These are phyloP conservation scores for Neoaliturus tenellus DNA, from an alignment of 2,888 invertebrate genomes.

Conservation along the genomic window DNA sequence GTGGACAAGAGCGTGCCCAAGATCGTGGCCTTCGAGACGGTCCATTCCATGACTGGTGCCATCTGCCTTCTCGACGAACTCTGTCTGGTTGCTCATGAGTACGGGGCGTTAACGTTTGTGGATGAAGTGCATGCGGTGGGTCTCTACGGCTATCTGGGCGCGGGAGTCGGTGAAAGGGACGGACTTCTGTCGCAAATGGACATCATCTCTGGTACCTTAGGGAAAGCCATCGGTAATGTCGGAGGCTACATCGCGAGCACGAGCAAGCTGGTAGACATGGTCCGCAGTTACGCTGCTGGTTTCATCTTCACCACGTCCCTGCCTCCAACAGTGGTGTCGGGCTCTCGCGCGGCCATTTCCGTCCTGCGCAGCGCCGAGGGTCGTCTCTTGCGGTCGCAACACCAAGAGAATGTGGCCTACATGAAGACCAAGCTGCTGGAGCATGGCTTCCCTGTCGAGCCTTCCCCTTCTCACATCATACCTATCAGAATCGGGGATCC, in stretches of 20 bases:
- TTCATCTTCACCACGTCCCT: slow-evolving; percentile 98
- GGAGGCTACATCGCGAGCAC: slow-evolving; percentile 88
- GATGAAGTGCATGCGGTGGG: slow-evolving; percentile 99
- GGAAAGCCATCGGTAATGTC: slow-evolving; percentile 95
- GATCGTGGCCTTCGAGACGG: slow-evolving; percentile 98
- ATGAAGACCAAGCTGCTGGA: slow-evolving; percentile 84
- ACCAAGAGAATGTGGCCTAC: slow-evolving; percentile 92
- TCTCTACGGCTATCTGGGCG: slow-evolving; percentile 94
- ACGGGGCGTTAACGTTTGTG: slow-evolving; percentile 95
- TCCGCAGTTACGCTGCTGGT: slow-evolving; percentile 96
- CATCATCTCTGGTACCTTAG: slow-evolving; percentile 94
- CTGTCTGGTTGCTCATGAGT: slow-evolving; percentile 89
- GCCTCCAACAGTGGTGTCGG: slow-evolving; percentile 94
- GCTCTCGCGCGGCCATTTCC: slow-evolving; percentile 88
- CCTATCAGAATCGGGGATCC: slow-evolving; percentile 96
- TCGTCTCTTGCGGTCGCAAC: slow-evolving; percentile 81
- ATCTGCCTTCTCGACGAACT: slow-evolving; percentile 94
- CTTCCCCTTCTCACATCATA: slow-evolving; percentile 96
- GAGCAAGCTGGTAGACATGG: slow-evolving; percentile 88
- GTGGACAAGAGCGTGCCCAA: slow-evolving; percentile 89
- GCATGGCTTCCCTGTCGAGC: slow-evolving; percentile 91
- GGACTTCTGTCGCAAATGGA: slow-evolving; percentile 90
- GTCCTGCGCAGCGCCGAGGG: slow-evolving; percentile 94
- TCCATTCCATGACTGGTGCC: slow-evolving; percentile 98
- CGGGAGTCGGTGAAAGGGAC: slow-evolving; percentile 95